phyloP scores from a whole-genome alignment of 2,888 invertebrate genomes.

The Patella ulyssiponensis region DNA sequence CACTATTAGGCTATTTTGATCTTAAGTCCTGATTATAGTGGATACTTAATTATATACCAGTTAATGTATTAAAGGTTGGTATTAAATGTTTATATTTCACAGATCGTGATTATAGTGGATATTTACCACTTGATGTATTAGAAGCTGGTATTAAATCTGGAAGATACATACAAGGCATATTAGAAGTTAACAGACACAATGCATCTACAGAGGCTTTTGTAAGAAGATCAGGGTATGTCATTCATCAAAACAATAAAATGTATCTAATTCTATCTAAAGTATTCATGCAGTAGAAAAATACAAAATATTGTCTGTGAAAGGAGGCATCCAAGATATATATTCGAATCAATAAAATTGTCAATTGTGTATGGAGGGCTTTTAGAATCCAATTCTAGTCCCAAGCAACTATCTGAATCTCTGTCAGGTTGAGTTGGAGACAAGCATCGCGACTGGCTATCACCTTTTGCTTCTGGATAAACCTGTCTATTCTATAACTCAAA shows the following conservation, averaged over 20 bases:
- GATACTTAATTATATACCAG: too few species aligned
- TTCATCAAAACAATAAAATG: not conserved
- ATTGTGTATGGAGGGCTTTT: too few species aligned
- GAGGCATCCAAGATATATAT: not conserved
- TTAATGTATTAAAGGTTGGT: too few species aligned
- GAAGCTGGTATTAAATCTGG: constrained; percentile 64
- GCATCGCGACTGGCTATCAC: too few species aligned
- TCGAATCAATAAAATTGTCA: not conserved
- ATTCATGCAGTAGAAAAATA: not conserved
- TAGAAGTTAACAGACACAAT: constrained; percentile 68
- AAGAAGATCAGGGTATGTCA: constrained; percentile 50
- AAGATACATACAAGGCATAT: constrained; percentile 58
- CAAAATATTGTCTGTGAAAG: not conserved
- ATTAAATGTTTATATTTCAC: not conserved
- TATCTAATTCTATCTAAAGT: not conserved
- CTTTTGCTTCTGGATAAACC: too few species aligned
- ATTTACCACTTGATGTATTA: constrained; percentile 60
- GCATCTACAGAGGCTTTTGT: constrained; percentile 67
- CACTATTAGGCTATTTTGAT: too few species aligned
- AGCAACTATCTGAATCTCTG: too few species aligned
- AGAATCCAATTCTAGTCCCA: too few species aligned
- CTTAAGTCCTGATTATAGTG: too few species aligned
- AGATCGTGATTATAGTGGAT: constrained; percentile 58
- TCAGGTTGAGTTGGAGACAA: too few species aligned
- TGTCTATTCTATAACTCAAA: too few species aligned